phyloP scores from a whole-genome alignment of 1,140 invertebrate species.

The Eciton burchellii region DNA sequence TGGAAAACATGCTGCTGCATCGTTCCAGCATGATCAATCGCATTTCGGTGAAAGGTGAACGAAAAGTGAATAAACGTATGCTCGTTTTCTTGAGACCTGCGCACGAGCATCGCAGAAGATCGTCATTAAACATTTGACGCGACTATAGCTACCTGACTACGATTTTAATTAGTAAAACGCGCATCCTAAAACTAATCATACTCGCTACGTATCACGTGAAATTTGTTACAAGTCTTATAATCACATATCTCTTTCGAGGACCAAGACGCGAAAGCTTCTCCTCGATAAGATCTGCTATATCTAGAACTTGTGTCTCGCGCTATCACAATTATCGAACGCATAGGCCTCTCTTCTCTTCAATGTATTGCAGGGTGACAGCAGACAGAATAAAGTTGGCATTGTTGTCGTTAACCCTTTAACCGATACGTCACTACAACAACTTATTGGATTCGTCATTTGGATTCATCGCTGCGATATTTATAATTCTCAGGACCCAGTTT shows the following conservation, averaged over 20 bases:
- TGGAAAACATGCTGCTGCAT: constrained; percentile 24
- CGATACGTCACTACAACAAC: not conserved
- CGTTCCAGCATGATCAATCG: constrained; percentile 13
- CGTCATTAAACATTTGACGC: constrained; percentile 31
- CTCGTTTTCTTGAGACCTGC: not conserved
- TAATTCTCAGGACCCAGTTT: constrained; percentile 9
- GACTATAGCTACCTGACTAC: constrained; percentile 68
- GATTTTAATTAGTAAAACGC: constrained; percentile 50
- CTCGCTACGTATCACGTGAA: constrained; percentile 80
- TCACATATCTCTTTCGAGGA: constrained; percentile 78
- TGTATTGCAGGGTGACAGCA: constrained; percentile 64
- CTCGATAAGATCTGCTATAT: constrained; percentile 75
- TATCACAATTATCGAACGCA: constrained; percentile 78
- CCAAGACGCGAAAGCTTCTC: constrained; percentile 77
- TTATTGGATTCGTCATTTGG: not conserved
- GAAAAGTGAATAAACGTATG: constrained; percentile 33
- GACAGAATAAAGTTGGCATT: constrained; percentile 26
- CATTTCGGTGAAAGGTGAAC: constrained; percentile 43
- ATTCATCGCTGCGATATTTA: constrained; percentile 16
- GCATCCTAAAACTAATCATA: constrained; percentile 56
- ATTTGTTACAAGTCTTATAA: constrained; percentile 81
- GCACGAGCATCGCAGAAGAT: not conserved
- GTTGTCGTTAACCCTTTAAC: constrained; percentile 52
- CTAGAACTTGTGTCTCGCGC: constrained; percentile 77
- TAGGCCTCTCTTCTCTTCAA: constrained; percentile 41